Evolutionary conservation across 92 coral and sea anemone genomes (phyloP).

Genomic region (Epizoanthus ramosus): DNA sequence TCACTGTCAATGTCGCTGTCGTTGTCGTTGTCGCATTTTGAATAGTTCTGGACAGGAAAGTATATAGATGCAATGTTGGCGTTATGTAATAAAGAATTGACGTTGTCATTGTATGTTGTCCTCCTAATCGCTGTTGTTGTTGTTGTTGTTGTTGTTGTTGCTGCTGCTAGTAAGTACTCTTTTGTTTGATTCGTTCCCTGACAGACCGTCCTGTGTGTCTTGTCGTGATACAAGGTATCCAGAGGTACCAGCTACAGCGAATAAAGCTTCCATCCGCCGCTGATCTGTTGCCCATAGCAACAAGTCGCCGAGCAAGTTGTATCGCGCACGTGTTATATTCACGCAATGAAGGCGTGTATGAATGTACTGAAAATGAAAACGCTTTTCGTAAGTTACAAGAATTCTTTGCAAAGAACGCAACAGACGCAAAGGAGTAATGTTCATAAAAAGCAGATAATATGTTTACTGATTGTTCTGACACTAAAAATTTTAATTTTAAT

Average conservation of each 20-base stretch:
- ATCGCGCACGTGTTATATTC: not conserved
- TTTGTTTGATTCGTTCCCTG: not conserved
- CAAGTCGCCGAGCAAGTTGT: not conserved
- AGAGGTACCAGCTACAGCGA: slow-evolving; percentile 2
- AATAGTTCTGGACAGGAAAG: too few species aligned
- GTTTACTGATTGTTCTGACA: too few species aligned
- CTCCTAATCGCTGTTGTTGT: too few species aligned
- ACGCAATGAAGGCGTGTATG: slow-evolving; percentile 12
- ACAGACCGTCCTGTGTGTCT: slow-evolving; percentile 8
- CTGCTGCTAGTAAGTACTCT: too few species aligned
- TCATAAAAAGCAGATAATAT: not conserved
- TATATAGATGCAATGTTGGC: too few species aligned
- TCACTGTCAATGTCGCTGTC: too few species aligned
- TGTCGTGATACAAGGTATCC: slow-evolving; percentile 7
- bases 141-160: too few species aligned
- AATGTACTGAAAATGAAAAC: not conserved
- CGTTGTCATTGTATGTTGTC: too few species aligned
- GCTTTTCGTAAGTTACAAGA: not conserved
- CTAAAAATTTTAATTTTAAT: too few species aligned
- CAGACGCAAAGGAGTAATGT: not conserved
- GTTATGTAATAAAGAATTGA: too few species aligned
- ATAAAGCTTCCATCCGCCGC: not conserved
- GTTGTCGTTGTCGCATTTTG: too few species aligned
- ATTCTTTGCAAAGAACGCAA: not conserved
- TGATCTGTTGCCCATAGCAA: not conserved